A percentile compares a stretch with the other conserved stretches of the same genome.
Conservation (phyloP, 2,797 vertebrate genomes). For the Xenopus petersii region DNA sequence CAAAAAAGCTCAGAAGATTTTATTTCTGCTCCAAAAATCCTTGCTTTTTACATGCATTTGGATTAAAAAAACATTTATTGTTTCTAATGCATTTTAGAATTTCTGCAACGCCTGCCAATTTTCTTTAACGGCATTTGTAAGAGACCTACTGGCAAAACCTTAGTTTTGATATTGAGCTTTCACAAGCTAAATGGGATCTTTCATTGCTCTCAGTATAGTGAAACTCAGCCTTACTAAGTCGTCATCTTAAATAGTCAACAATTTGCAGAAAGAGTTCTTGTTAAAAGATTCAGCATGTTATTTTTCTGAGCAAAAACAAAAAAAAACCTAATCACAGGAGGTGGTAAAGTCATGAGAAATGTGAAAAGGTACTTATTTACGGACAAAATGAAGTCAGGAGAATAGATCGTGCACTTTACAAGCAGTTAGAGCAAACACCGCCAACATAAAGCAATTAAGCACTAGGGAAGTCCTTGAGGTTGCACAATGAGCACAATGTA, state of each 20-base stretch:
- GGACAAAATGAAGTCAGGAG: conserved; percentile 7
- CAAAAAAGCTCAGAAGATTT: no score
- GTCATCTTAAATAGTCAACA: not conserved
- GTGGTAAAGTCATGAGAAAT: not conserved
- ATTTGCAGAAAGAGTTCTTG: not conserved
- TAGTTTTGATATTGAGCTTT: not conserved
- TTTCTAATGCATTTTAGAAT: no score
- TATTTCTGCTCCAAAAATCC: no score
- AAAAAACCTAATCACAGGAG: conserved; percentile 4
- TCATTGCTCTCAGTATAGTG: not conserved
- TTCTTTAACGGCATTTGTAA: not conserved
- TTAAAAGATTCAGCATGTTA: not conserved
- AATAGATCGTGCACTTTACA: not conserved
- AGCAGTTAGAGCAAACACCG: conserved; percentile 1
- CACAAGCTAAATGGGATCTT: not conserved
- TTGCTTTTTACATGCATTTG: no score
- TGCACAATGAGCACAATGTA: not conserved
- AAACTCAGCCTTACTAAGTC: not conserved
- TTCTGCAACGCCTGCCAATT: no score
- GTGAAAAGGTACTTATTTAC: conserved; percentile 1
- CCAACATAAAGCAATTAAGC: not conserved
- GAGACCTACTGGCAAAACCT: not conserved
- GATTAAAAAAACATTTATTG: no score
- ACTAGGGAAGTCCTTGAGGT: not conserved
- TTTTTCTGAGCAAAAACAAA: conserved; percentile 22